phyloP scores from a whole-genome alignment of 2,888 invertebrate species.

The Sinodicranocentrus sp. region DNA sequence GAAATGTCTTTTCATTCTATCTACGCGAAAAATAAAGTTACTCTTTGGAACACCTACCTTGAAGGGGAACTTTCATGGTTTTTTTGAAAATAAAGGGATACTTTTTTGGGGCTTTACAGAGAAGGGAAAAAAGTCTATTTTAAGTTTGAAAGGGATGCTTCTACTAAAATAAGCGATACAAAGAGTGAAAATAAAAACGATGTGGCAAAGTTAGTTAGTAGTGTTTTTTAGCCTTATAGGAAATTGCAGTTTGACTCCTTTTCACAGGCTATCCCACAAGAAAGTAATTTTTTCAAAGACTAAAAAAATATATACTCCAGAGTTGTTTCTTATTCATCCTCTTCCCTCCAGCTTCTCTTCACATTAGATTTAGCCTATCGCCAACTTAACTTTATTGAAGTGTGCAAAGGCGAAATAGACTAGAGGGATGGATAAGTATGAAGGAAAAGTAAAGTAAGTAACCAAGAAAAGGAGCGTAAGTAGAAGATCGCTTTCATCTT shows the following conservation, averaged over 20 bases:
- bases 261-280: slow-evolving; percentile 26
- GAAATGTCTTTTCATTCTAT: slow-evolving; percentile 35
- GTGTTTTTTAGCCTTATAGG: not conserved
- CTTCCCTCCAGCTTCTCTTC: slow-evolving; percentile 52
- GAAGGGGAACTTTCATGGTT: too few relatives aligned
- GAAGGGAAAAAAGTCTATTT: too few relatives aligned
- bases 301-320: slow-evolving; percentile 51
- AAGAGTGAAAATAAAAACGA: too few relatives aligned
- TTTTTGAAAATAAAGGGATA: not conserved
- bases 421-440: slow-evolving; percentile 3
- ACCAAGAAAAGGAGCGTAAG: slow-evolving; percentile 18
- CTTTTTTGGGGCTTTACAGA: too few relatives aligned
- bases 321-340: slow-evolving; percentile 40
- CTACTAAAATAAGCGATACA: too few relatives aligned
- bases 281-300: slow-evolving; percentile 29
- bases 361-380: slow-evolving; percentile 65
- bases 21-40: not conserved
- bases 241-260: slow-evolving; percentile 38
- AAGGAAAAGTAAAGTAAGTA: slow-evolving; percentile 27
- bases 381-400: slow-evolving; percentile 58
- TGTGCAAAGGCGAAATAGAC: slow-evolving; percentile 11
- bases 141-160: too few relatives aligned
- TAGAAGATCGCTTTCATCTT: slow-evolving; percentile 64
- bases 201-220: too few relatives aligned
- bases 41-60: slow-evolving; percentile 11